These are phyloP conservation scores for Chanos chanos DNA, from an alignment of 2,797 vertebrate genomes.

Conservation along the genomic window DNA sequence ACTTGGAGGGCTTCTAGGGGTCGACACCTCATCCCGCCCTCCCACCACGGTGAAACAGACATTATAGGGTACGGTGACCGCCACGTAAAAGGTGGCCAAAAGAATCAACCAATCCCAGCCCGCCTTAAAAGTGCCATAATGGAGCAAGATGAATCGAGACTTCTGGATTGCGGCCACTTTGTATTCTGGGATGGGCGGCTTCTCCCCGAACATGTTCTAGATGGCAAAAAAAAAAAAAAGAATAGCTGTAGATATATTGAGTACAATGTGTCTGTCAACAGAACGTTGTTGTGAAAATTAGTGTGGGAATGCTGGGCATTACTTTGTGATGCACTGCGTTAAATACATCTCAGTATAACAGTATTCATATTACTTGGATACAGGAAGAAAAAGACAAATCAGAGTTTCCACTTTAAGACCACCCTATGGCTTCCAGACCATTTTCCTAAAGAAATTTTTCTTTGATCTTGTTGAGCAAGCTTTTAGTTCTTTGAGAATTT, in stretches of 20 bases:
- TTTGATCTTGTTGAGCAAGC: no score
- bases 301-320: no score
- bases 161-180: slow-evolving; percentile 98
- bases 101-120: slow-evolving; percentile 99
- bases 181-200: slow-evolving; percentile 92
- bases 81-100: slow-evolving; percentile 96
- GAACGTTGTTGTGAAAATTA: no score
- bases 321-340: no score
- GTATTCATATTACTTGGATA: no score
- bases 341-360: no score
- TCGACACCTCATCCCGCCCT: slow-evolving; percentile 88
- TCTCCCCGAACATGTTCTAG: slow-evolving; percentile 96
- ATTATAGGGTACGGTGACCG: slow-evolving; percentile 97
- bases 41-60: slow-evolving; percentile 88
- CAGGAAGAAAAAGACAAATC: no score
- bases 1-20: slow-evolving; percentile 62
- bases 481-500: no score
- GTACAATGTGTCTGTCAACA: no score
- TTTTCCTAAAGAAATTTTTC: no score
- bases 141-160: slow-evolving; percentile 94
- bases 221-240: not conserved
- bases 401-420: no score
- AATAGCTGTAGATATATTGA: not conserved
- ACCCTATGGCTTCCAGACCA: no score
- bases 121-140: slow-evolving; percentile 97